A percentile compares a stretch with the other conserved stretches of the same genome.
phyloP scores from a whole-genome alignment of 2,113 vertebrate species.

The Narcine bancroftii region DNA sequence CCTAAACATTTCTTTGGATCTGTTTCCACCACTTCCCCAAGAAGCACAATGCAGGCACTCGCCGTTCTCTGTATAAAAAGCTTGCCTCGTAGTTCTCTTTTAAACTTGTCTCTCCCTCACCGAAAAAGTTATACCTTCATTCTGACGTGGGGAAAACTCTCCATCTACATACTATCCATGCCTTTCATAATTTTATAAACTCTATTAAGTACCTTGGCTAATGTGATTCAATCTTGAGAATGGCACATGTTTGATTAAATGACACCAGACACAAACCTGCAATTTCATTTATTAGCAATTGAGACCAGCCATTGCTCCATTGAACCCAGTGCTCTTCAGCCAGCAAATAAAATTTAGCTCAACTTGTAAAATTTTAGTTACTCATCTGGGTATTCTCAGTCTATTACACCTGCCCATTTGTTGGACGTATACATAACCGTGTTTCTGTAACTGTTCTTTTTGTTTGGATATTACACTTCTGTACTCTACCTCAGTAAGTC shows the following conservation, averaged over 20 bases:
- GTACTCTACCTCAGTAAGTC: constrained; percentile 59
- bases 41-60: no score
- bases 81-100: no score
- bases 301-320: background rate
- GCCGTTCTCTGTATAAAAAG: no score
- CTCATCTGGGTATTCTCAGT: background rate
- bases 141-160: no score
- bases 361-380: background rate
- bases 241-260: background rate
- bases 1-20: no score
- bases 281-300: background rate
- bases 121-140: no score
- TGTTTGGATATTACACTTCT: background rate
- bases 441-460: background rate
- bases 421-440: background rate
- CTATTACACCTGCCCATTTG: background rate
- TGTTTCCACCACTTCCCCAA: no score
- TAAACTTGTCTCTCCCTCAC: no score
- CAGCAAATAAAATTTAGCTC: background rate
- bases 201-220: no score
- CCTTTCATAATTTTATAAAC: no score
- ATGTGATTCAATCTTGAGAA: no score
- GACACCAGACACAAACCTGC: background rate
- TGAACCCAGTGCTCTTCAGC: background rate
- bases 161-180: no score